These are phyloP conservation scores for Chionomys nivalis DNA, from an alignment of 2,113 vertebrate species.

Conservation along the genomic window DNA sequence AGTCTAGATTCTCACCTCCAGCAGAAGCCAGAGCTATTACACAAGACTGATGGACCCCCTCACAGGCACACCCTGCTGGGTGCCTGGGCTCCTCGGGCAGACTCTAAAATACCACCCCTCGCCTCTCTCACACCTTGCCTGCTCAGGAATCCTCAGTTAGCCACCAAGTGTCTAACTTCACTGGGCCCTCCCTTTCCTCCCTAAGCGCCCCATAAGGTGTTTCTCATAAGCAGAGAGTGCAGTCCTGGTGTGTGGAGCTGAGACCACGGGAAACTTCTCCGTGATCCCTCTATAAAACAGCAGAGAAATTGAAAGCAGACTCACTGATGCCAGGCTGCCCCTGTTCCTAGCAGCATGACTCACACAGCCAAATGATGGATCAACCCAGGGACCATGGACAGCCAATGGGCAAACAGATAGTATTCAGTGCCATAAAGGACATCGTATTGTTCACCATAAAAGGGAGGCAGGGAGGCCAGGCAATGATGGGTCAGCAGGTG, in stretches of 20 bases:
- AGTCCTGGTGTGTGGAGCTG: not conserved
- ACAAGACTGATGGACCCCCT: accelerated
- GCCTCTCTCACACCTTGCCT: accelerated
- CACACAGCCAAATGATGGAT: too few species aligned
- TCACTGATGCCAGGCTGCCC: not conserved
- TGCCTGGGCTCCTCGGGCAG: not conserved
- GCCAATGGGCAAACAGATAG: not conserved
- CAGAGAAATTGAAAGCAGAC: too few species aligned
- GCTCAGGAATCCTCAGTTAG: not conserved
- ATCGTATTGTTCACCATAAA: not conserved
- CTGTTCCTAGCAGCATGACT: not conserved
- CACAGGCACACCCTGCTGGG: too few species aligned
- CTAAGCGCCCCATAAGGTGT: too few species aligned
- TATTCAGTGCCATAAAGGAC: not conserved
- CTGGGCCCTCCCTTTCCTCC: accelerated
- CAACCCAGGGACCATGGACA: not conserved
- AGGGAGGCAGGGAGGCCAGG: not conserved
- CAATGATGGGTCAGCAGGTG: not conserved
- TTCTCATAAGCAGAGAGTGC: not conserved
- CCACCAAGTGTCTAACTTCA: not conserved
- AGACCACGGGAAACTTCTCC: not conserved
- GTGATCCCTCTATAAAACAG: not conserved
- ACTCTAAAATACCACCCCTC: accelerated
- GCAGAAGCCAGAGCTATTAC: not conserved
- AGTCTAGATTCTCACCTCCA: not conserved